A percentile compares a stretch with the other conserved stretches of the same genome.
Conservation (phyloP, 64 coral and sea anemone species). For the Montipora capricornis region DNA sequence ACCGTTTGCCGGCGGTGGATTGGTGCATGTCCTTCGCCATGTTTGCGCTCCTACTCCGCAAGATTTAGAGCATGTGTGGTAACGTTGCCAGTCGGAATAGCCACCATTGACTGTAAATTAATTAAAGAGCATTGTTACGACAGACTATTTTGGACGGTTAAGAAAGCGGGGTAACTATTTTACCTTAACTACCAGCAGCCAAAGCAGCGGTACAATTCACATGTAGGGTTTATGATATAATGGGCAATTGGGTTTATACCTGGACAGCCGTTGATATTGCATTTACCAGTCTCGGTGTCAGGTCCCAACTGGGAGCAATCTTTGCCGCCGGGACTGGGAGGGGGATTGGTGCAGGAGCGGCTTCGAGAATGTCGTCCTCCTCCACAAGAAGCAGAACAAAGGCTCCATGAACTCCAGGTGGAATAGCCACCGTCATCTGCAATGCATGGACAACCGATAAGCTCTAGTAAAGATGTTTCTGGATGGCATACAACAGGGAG, state of each 20-base stretch:
- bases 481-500: too few species aligned
- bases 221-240: too few species aligned
- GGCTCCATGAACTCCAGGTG: slow-evolving; percentile 15
- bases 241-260: neutral
- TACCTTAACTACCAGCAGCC: too few species aligned
- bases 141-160: too few species aligned
- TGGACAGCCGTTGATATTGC: neutral
- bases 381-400: slow-evolving; percentile 40
- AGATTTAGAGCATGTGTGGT: slow-evolving; percentile 19
- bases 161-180: too few species aligned
- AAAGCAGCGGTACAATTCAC: too few species aligned
- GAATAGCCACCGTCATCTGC: slow-evolving; percentile 48
- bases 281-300: neutral
- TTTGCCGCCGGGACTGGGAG: slow-evolving; percentile 43
- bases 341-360: slow-evolving; percentile 46
- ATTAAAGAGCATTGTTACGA: neutral
- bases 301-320: slow-evolving; percentile 38
- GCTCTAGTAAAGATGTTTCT: neutral
- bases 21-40: slow-evolving; percentile 57
- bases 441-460: neutral
- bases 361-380: slow-evolving; percentile 3
- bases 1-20: slow-evolving; percentile 47
- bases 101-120: slow-evolving; percentile 53
- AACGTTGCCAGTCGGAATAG: slow-evolving; percentile 51
- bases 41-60: slow-evolving; percentile 64